Evolutionary conservation across 2,113 vertebrate species (phyloP), one percentile per base, ranked within the genome.

Genomic region (Apeltes quadracus): DNA sequence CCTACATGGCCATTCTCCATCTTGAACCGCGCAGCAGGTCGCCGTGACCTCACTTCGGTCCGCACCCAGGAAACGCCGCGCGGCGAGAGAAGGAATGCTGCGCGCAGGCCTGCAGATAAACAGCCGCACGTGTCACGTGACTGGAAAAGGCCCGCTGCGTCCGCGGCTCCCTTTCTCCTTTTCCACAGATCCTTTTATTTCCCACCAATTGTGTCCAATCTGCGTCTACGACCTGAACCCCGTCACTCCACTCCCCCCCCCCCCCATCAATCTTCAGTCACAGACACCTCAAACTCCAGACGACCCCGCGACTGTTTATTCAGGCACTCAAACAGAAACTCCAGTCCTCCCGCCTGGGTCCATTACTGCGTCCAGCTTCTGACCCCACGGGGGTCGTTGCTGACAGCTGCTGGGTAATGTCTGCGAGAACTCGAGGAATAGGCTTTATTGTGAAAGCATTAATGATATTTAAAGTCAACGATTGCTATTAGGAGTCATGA

Each of bases 241-340:
- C 32, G 7, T 6, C 32, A 1, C 32, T 6, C 32, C 32, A 7
- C 1, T 7, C 32, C 32, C 32, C 3, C 27, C 36, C 50, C 43
- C 34, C 64, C 15, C 63, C 57, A 80, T 83, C 25, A 61, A 75
- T 86, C 79, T 62, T 75, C 57, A 50, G 43, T 75, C 76, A 64
- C 73, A 90, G 87, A 89, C 88, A 88, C 85, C 77, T 81, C 80
- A 84, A 89, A 90, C 90, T 92, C 88, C 72, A 79, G 57, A 65
- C 20, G 80, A 91, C 88, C 90, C 79, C 23, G 7, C 18, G 20
- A 41, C 81, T 91, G 89, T 92, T 92, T 92, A 91, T 70, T 75
- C 75, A 89, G 73, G 77, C 85, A 51, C 81, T 90, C 71, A 76
- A 88, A 86, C 85, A 79, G 57, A 79, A 80, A 78, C 73, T 58